These are phyloP conservation scores for Dyspetes luteomarginatus DNA, from an alignment of 2,888 invertebrate genomes.

Conservation along the genomic window DNA sequence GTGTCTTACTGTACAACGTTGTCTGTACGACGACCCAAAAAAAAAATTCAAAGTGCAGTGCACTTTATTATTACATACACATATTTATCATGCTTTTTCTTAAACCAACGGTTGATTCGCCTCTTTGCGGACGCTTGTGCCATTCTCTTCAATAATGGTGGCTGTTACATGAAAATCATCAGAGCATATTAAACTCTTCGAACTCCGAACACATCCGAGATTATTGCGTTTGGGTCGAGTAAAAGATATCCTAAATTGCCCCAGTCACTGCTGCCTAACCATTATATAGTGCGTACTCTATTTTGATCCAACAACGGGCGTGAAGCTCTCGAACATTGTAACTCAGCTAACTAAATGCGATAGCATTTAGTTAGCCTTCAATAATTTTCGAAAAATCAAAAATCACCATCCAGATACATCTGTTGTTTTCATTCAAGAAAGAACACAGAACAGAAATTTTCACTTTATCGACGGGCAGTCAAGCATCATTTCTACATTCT, in stretches of 20 bases:
- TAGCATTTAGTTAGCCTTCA: background rate
- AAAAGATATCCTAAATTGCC: background rate
- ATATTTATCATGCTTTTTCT: no score
- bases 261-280: background rate
- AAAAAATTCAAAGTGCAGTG: no score
- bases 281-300: background rate
- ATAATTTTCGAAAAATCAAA: background rate
- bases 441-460: background rate
- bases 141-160: no score
- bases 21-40: no score
- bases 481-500: background rate
- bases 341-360: background rate
- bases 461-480: slow-evolving; percentile 26
- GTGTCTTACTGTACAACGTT: no score
- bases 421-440: background rate
- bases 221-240: no score
- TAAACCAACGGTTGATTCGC: no score
- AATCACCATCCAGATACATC: background rate
- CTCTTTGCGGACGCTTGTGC: no score
- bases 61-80: no score
- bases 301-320: background rate
- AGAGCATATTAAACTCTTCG: no score
- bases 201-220: no score
- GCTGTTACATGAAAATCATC: no score
- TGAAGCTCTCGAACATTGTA: background rate